Conservation (phyloP, 2,113 vertebrate genomes). For the Syngnathus typhle region DNA sequence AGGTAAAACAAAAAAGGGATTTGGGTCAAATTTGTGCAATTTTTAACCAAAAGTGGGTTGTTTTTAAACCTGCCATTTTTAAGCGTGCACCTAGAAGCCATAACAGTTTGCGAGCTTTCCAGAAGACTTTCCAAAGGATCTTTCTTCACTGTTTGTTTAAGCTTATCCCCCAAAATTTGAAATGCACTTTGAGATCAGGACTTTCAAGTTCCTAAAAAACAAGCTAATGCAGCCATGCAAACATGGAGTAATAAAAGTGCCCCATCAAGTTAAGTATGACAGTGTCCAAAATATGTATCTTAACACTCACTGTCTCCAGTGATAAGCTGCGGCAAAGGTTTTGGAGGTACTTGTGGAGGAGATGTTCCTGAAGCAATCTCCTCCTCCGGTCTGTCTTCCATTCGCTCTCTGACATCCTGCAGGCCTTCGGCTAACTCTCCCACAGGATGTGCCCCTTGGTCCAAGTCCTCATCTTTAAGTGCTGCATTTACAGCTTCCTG, state of each 20-base stretch:
- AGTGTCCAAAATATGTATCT: background rate
- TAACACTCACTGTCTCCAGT: conserved; percentile 63
- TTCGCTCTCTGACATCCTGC: conserved; percentile 44
- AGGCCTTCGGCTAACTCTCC: conserved; percentile 55
- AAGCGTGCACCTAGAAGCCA: background rate
- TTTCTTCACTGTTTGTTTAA: background rate
- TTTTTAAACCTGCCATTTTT: no score
- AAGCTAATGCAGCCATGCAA: background rate
- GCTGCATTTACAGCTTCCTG: conserved; percentile 39
- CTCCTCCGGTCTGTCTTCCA: conserved; percentile 49
- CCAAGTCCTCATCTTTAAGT: conserved; percentile 28
- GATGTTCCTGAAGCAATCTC: conserved; percentile 52
- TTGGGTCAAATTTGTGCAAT: no score
- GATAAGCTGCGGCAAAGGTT: conserved; percentile 56
- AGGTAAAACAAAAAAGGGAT: no score
- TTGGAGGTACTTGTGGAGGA: conserved; percentile 63
- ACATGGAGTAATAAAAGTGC: background rate
- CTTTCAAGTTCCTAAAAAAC: background rate
- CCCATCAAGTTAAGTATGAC: background rate
- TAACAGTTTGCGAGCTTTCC: background rate
- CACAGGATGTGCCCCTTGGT: conserved; percentile 30
- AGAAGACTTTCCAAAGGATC: background rate
- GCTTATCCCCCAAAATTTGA: background rate
- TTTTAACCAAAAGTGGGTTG: no score
- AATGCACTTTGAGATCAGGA: background rate